A percentile compares a stretch with the other conserved stretches of the same genome.
Conservation (phyloP, 1,140 invertebrate genomes). For the Tenebrio molitor region DNA sequence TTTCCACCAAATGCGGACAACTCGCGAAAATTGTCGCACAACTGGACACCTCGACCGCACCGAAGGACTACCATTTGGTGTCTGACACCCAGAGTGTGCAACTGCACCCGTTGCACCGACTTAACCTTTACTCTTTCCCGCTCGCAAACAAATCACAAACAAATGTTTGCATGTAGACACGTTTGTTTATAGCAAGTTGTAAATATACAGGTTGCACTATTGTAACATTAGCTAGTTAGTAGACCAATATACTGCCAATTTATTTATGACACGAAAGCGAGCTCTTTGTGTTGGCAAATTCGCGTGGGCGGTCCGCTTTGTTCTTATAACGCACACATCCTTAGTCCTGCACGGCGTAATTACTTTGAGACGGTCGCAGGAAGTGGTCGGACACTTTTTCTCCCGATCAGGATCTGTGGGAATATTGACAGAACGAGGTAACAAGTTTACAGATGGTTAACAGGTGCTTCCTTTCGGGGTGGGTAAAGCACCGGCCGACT, state of each 20-base stretch:
- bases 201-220: slow-evolving; percentile 46
- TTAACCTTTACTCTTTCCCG: slow-evolving; percentile 6
- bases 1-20: too few relatives aligned
- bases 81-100: too few relatives aligned
- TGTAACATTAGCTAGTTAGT: slow-evolving; percentile 45
- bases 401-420: slow-evolving; percentile 14
- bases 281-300: slow-evolving; percentile 37
- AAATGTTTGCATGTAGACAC: slow-evolving; percentile 44
- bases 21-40: too few relatives aligned
- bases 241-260: slow-evolving; percentile 41
- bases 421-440: slow-evolving; percentile 44
- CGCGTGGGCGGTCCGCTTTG: slow-evolving; percentile 24
- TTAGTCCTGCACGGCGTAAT: neutral
- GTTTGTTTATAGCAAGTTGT: slow-evolving; percentile 41
- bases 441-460: slow-evolving; percentile 40
- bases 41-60: too few relatives aligned
- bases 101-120: neutral
- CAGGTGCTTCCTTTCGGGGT: slow-evolving; percentile 42
- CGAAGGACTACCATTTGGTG: too few relatives aligned
- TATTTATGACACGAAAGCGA: slow-evolving; percentile 36
- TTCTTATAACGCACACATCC: slow-evolving; percentile 22
- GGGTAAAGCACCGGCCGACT: slow-evolving; percentile 29
- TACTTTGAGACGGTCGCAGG: neutral
- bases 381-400: slow-evolving; percentile 15
- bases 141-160: slow-evolving; percentile 38